These are phyloP conservation scores for Sarcophaga subvicina DNA, from an alignment of 2,888 invertebrate species.

Conservation along the genomic window DNA sequence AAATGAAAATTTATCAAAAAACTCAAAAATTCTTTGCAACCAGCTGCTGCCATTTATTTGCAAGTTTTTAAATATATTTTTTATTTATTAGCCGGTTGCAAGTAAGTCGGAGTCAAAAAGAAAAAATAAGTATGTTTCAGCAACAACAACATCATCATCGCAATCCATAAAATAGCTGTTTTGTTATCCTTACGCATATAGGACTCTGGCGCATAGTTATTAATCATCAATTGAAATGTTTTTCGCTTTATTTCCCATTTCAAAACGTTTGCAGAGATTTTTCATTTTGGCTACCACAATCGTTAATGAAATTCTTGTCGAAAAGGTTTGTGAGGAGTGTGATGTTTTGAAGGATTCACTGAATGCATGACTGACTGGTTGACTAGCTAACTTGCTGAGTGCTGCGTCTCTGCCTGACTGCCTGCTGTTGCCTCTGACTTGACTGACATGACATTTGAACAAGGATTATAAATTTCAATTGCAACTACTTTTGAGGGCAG, in stretches of 20 bases:
- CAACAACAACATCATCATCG: constrained; percentile 11
- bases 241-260: not conserved
- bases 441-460: constrained; percentile 39
- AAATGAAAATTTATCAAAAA: not conserved
- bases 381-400: not conserved
- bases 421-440: constrained; percentile 1
- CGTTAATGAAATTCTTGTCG: constrained; percentile 22
- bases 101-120: not conserved
- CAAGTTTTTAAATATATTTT: constrained; percentile 8
- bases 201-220: constrained; percentile 49
- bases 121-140: not conserved
- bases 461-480: constrained; percentile 26
- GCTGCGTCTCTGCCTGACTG: not conserved
- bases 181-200: constrained; percentile 22
- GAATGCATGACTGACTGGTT: not conserved
- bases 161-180: not conserved
- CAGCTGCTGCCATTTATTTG: not conserved
- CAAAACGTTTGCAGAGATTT: constrained; percentile 42
- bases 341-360: constrained; percentile 1
- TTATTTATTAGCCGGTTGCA: constrained; percentile 26
- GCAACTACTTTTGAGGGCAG: constrained; percentile 1
- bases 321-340: constrained; percentile 11
- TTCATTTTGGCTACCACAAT: constrained; percentile 2
- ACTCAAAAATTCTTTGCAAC: not conserved
- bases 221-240: constrained; percentile 65